Percentiles rank a stretch among this genome's conserved stretches.
Conservation (phyloP, 2,113 vertebrate genomes). For the Halichoerus grypus region DNA sequence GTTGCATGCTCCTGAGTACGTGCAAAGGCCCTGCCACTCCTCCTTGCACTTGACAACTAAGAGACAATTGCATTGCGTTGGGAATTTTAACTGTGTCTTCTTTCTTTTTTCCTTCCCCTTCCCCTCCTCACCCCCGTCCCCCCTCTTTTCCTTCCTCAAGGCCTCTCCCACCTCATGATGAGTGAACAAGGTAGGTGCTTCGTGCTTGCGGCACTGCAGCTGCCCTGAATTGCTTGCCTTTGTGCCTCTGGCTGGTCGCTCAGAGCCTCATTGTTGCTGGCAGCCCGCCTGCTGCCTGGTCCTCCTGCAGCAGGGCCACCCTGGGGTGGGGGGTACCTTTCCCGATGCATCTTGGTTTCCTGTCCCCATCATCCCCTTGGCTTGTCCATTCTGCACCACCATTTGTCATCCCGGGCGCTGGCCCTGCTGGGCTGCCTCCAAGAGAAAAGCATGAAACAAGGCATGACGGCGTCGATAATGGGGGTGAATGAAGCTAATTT, state of each 20-base stretch:
- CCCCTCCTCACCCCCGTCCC: conserved; percentile 59
- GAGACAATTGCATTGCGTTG: conserved; percentile 23
- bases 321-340: background rate
- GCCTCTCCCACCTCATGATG: conserved; percentile 97
- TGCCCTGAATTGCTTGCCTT: conserved; percentile 65
- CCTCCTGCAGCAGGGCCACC: conserved; percentile 50
- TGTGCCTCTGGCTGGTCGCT: conserved; percentile 69
- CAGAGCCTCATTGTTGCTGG: background rate
- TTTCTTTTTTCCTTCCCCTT: conserved; percentile 68
- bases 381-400: conserved; percentile 65
- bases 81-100: conserved; percentile 77
- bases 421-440: conserved; percentile 62
- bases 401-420: conserved; percentile 71
- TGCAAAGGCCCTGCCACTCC: conserved; percentile 54
- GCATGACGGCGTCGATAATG: conserved; percentile 71
- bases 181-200: conserved; percentile 95
- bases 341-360: background rate
- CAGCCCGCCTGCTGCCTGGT: conserved; percentile 53
- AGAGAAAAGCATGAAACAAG: conserved; percentile 78
- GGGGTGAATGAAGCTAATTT: conserved; percentile 82
- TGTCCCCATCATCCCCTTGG: background rate
- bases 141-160: conserved; percentile 85
- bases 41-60: conserved; percentile 32
- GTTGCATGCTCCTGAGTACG: background rate
- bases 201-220: conserved; percentile 69